phyloP scores from a whole-genome alignment of 2,797 vertebrate genomes.

The Sciaenops ocellatus region DNA sequence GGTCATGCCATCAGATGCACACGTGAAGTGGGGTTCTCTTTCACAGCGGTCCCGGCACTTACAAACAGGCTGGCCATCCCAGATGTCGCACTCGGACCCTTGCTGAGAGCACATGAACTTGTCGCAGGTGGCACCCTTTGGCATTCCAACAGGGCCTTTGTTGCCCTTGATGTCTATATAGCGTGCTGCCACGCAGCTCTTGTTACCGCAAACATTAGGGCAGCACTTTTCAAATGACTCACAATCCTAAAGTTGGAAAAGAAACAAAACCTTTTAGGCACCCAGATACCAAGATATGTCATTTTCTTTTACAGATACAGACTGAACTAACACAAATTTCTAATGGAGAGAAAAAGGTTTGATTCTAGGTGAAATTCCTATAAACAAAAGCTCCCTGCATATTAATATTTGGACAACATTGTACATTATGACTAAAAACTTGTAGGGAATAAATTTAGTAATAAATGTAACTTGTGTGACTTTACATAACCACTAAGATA shows the following conservation, averaged over 20 bases:
- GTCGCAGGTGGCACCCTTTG: conserved; percentile 94
- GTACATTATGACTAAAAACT: neutral
- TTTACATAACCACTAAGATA: neutral
- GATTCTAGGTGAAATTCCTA: neutral
- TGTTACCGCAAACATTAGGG: conserved; percentile 96
- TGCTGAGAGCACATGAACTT: conserved; percentile 98
- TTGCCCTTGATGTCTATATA: conserved; percentile 94
- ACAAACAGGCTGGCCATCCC: conserved; percentile 97
- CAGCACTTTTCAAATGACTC: conserved; percentile 99
- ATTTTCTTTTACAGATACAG: neutral
- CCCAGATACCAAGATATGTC: neutral
- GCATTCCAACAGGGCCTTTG: conserved; percentile 95
- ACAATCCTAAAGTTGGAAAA: conserved; percentile 88
- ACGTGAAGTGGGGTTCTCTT: conserved; percentile 97
- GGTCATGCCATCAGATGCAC: conserved; percentile 98
- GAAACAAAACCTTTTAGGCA: conserved; percentile 2
- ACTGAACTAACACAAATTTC: neutral
- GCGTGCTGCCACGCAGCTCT: conserved; percentile 96
- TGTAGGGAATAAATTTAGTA: neutral
- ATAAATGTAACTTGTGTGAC: neutral
- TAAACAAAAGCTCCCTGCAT: neutral
- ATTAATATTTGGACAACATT: neutral
- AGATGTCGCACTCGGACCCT: conserved; percentile 98
- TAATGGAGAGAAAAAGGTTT: neutral
- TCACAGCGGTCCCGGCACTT: conserved; percentile 98